phyloP scores from a whole-genome alignment of 2,888 invertebrate species.

The Lasioglossum lativentre region DNA sequence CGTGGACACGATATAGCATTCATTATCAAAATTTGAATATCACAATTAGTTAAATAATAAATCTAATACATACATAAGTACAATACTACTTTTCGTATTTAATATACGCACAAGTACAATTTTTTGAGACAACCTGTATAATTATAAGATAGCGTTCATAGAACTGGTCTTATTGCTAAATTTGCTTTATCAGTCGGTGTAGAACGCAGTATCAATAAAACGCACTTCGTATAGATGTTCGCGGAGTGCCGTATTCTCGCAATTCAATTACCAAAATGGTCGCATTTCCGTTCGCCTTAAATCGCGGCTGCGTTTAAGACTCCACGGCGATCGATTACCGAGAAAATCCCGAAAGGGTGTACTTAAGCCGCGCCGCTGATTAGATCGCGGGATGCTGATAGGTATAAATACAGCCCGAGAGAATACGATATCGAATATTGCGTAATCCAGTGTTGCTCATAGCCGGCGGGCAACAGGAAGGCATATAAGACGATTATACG shows the following conservation, averaged over 20 bases:
- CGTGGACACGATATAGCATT: too few species aligned
- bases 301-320: neutral
- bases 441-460: constrained; percentile 79
- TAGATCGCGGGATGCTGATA: constrained; percentile 67
- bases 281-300: neutral
- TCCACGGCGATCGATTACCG: constrained; percentile 23
- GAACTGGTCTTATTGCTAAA: neutral
- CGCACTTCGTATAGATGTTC: neutral
- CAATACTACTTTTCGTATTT: too few species aligned
- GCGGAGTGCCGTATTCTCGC: neutral
- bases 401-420: constrained; percentile 64
- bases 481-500: constrained; percentile 71
- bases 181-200: neutral
- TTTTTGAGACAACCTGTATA: too few species aligned
- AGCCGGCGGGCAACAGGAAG: constrained; percentile 71
- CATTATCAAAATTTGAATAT: too few species aligned
- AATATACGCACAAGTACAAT: too few species aligned
- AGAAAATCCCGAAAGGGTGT: constrained; percentile 48
- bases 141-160: neutral
- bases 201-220: neutral
- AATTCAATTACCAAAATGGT: constrained; percentile 13
- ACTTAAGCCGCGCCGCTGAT: constrained; percentile 51
- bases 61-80: too few species aligned
- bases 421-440: constrained; percentile 80
- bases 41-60: too few species aligned